Evolutionary conservation across 2,113 vertebrate species (phyloP).

Genomic region (Oxygymnocypris stewartii): DNA sequence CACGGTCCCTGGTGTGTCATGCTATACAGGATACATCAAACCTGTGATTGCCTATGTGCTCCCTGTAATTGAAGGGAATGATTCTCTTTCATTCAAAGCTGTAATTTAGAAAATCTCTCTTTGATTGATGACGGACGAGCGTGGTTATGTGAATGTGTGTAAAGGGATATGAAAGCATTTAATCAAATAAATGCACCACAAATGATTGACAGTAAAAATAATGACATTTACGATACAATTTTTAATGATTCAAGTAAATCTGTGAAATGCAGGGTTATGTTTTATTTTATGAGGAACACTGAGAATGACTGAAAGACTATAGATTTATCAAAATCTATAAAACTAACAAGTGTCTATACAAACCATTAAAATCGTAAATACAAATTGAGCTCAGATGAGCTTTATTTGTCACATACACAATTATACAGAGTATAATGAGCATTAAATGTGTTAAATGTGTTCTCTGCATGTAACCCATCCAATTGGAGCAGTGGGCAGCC

Average conservation of each 20-base stretch:
- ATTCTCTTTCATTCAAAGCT: conserved; percentile 36
- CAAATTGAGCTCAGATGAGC: too few species aligned
- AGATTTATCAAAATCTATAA: neutral
- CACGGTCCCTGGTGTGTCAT: conserved; percentile 31
- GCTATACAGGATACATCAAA: conserved; percentile 35
- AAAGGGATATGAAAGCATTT: conserved; percentile 2
- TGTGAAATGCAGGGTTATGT: neutral
- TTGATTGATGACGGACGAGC: conserved; percentile 20
- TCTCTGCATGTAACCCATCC: too few species aligned
- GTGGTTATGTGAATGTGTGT: neutral
- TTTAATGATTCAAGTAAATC: neutral
- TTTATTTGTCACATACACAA: too few species aligned
- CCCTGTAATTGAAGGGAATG: conserved; percentile 27
- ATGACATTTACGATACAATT: neutral
- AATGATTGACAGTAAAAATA: neutral
- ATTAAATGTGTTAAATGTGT: too few species aligned
- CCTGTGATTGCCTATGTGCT: conserved; percentile 27
- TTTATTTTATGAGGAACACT: neutral
- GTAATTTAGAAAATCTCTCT: conserved; percentile 18
- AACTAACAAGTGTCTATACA: neutral
- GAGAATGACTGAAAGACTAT: neutral
- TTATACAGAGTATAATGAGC: too few species aligned
- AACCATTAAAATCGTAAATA: too few species aligned
- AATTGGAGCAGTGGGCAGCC: too few species aligned
- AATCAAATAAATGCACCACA: conserved; percentile 1